Evolutionary conservation across 1,140 invertebrate genomes (phyloP), one percentile per base, ranked within the genome.

Genomic region (Cardiocondyla obscurior): DNA sequence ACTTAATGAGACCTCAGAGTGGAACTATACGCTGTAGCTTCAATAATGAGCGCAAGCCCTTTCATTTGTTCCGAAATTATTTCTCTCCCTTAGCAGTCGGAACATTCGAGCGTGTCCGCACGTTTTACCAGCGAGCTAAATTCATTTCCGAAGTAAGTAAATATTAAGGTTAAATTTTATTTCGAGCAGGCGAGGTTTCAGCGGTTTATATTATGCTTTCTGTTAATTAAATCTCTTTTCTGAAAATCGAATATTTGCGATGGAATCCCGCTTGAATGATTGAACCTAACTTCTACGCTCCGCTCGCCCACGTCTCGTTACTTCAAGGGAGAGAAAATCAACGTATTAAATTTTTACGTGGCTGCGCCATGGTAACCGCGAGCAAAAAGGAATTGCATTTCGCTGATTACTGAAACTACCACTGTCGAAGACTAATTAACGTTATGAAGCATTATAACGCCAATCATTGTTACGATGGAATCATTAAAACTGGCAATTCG

Each of bases 281-380:
- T 44, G 36, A 62, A 74, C 12, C 5, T 19, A 44, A 67, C 42
- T 49, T 49, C 16, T 4, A 30, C 6, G n/a, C 25, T 67, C 67
- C 8, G 6, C 1, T 22, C n/a, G 22, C 33, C 46, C 36, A 65
- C 58, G 36, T 46, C 5, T n/a, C n/a, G 12, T 74, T 46, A 42
- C 42, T 33, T 51, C 30, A 77, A 49, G 14, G 12, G 28, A 16
- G 39, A 33, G 64, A 39, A 77, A 58, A 58, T 67, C 14, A 12
- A 65, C 12, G 42, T 64, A 76, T 53, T 65, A 53, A 28, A 67
- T 53, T 77, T 77, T 77, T 77, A 67, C 55, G 72, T 62, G 55
- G 72, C 57, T 10, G 74, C 10, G 22, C 74, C 74, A 67, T 77
- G 74, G 74, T 67, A 77, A 77, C 74, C 44, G 74, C 22, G 33